A percentile compares a stretch with the other conserved stretches of the same genome.
These are phyloP conservation scores for Calyptommatus sinebrachiatus DNA, from an alignment of 2,113 vertebrate genomes.

Conservation along the genomic window DNA sequence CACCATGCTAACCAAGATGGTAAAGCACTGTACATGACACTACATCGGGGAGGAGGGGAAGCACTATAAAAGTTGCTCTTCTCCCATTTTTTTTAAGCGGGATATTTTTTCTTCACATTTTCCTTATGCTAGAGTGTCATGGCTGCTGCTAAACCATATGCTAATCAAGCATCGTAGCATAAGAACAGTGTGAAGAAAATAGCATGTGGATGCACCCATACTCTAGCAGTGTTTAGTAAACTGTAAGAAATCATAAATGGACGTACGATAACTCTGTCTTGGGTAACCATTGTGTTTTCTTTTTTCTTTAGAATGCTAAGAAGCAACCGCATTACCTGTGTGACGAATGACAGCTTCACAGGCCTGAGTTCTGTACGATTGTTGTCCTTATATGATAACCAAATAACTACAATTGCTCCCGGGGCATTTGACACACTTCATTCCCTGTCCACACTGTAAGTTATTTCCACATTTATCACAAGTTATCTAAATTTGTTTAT, in stretches of 20 bases:
- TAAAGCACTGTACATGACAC: no score
- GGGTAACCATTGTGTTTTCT: constrained; percentile 13
- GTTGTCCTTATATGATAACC: constrained; percentile 96
- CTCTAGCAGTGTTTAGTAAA: background rate
- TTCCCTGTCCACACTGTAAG: constrained; percentile 94
- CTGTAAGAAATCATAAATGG: background rate
- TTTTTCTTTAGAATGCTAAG: constrained; percentile 85
- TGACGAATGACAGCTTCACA: constrained; percentile 93
- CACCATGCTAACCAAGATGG: no score
- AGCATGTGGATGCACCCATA: no score
- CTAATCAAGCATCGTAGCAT: no score
- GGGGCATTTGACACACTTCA: constrained; percentile 94
- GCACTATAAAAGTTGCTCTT: no score
- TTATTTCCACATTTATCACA: background rate
- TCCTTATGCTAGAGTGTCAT: background rate
- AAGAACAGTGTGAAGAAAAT: no score
- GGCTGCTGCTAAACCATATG: background rate
- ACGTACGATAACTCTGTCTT: constrained; percentile 11
- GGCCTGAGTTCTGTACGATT: constrained; percentile 94
- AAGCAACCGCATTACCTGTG: constrained; percentile 95
- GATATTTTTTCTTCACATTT: no score
- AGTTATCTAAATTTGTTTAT: fast-evolving
- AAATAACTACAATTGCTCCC: constrained; percentile 90
- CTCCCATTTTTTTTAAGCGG: no score
- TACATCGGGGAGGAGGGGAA: no score